Evolutionary conservation across 2,797 vertebrate species (phyloP), one percentile per base, ranked within the genome.

Genomic region (Pseudochirops cupreus): DNA sequence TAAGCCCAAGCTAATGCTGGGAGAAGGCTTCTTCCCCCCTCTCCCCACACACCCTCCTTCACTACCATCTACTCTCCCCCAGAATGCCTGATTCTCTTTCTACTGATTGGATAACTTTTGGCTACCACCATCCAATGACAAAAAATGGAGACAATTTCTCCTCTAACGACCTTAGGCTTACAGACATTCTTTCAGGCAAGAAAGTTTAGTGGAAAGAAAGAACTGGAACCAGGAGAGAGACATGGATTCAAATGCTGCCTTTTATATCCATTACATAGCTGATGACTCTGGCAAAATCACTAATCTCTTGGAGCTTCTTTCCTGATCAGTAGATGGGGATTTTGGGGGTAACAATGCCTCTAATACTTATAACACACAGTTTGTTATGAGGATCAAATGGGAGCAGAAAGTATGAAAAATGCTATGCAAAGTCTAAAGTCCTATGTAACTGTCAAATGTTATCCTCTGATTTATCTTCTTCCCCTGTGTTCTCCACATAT

Each of bases 311-410:
- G 5, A 9, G 31, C 92, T 33, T 82, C 94, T 94, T 94, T 91
- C 96, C 52, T 95, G 95, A 96, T 67, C 74, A 26, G 26, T 28
- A 92, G 28, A 92, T 4, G 4, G 56, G 6, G 24, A 5, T 21
- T 57, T 24, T 24, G 56, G 26, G 24, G 50, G 14, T 87, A 91
- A 93, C 74, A 94, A 33, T 31, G 3, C 59, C 31, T 62, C 29
- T 29, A 58, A 29, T 29, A 58, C 56, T 54, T 1, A 55, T 91
- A 97, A 94, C 21, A 7, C 56, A 46, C 11, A 24, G 2, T 58
- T 91, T 54, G 0, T 52, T 54, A 3, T 57, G 31, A 95, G 31
- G 57, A 82, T 33, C 62, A 59, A 87, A 90, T 89, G 57, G 87
- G 56, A 87, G 1, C 33, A 62, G 31, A 3, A 1, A 33, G 39